phyloP scores from a whole-genome alignment of 1,140 invertebrate species.

The Cardiocondyla obscurior region DNA sequence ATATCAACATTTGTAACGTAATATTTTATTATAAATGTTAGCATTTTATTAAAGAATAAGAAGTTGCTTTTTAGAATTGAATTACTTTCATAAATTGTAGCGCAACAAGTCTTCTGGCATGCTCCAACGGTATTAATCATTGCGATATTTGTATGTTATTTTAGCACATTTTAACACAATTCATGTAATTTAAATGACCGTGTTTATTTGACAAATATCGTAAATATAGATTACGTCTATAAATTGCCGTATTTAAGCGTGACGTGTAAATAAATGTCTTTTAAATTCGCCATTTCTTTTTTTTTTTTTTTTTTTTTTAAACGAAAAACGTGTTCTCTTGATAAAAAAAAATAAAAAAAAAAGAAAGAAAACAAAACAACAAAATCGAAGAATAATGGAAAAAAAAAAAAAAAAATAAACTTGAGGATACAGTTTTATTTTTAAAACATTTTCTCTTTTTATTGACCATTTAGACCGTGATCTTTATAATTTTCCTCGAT shows the following conservation, averaged over 20 bases:
- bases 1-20: neutral
- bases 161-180: conserved; percentile 21
- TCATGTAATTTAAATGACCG: conserved; percentile 15
- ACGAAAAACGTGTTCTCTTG: neutral
- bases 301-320: neutral
- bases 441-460: neutral
- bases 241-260: neutral
- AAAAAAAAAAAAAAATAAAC: neutral
- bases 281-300: neutral
- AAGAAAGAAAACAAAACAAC: neutral
- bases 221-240: neutral
- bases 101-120: conserved; percentile 6
- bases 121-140: conserved; percentile 3
- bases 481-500: conserved; percentile 59
- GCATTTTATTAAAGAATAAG: neutral
- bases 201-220: conserved; percentile 6
- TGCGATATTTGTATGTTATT: neutral
- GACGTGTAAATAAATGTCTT: neutral
- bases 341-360: neutral
- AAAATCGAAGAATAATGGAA: neutral
- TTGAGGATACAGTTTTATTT: too few relatives aligned
- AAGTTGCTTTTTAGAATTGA: neutral
- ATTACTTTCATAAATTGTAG: neutral
- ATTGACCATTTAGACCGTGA: conserved; percentile 45
- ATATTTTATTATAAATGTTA: neutral